Conservation (phyloP, 1,140 invertebrate species). For the Delia radicum region DNA sequence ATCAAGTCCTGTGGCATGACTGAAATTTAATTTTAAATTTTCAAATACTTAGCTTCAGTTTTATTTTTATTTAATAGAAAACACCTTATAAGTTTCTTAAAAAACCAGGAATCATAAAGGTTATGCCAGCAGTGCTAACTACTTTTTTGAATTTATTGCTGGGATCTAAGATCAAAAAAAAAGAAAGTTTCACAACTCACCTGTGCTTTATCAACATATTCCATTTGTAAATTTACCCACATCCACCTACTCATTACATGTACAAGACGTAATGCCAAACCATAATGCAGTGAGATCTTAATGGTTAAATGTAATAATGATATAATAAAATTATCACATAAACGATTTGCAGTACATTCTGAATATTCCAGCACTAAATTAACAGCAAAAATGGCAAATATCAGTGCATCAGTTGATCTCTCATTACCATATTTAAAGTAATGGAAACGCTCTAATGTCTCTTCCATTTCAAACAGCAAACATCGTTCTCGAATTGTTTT, state of each 20-base stretch:
- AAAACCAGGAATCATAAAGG: no score
- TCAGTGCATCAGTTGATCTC: constrained; percentile 28
- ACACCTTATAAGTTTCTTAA: no score
- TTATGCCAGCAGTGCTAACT: no score
- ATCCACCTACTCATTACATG: constrained; percentile 42
- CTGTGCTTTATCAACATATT: constrained; percentile 39
- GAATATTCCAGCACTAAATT: constrained; percentile 37
- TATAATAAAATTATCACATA: constrained; percentile 36
- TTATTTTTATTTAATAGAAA: no score
- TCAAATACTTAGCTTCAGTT: no score
- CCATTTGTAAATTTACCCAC: constrained; percentile 48
- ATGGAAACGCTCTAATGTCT: constrained; percentile 30
- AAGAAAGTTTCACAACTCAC: not conserved
- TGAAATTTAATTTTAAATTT: no score
- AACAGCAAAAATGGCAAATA: constrained; percentile 30
- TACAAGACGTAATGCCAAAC: constrained; percentile 37
- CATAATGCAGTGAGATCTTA: constrained; percentile 36
- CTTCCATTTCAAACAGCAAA: constrained; percentile 38
- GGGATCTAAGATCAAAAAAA: not conserved
- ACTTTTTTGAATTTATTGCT: not conserved
- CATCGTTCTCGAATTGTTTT: not conserved
- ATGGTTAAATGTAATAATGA: constrained; percentile 34
- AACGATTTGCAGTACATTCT: constrained; percentile 43
- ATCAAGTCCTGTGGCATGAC: no score
- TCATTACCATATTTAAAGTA: constrained; percentile 36